Evolutionary conservation across 2,888 invertebrate species (phyloP).

Genomic region (Vanessa cardui): DNA sequence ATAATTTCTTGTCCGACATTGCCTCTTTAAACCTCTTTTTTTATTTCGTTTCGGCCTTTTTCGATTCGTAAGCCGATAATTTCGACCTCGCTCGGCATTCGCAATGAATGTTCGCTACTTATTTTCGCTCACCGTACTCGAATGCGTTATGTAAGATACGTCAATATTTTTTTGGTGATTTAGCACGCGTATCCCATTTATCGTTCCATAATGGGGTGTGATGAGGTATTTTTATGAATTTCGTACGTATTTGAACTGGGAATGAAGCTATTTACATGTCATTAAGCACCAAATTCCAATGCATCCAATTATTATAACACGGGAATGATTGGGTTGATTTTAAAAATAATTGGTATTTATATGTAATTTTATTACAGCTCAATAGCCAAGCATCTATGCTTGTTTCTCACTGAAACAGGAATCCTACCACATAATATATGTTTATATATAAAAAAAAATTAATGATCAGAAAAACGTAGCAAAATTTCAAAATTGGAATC

Average conservation of each 20-base stretch:
- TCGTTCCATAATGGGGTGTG: constrained; percentile 63
- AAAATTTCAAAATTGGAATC: too few relatives aligned
- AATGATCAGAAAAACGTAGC: too few relatives aligned
- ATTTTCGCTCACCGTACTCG: constrained; percentile 48
- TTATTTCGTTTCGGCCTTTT: constrained; percentile 62
- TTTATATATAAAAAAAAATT: too few relatives aligned
- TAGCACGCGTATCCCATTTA: constrained; percentile 49
- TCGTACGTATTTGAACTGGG: constrained; percentile 4
- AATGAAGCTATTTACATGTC: constrained; percentile 19
- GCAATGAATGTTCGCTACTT: constrained; percentile 61
- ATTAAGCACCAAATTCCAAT: neutral
- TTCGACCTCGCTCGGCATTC: constrained; percentile 57
- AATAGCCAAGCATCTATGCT: too few relatives aligned
- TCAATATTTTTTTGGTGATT: constrained; percentile 19
- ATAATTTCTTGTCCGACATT: constrained; percentile 73
- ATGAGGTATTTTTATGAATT: constrained; percentile 57
- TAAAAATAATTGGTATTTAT: too few relatives aligned
- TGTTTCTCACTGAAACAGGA: too few relatives aligned
- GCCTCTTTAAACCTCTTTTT: constrained; percentile 44
- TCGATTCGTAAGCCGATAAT: constrained; percentile 69
- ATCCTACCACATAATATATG: too few relatives aligned
- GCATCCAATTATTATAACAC: too few relatives aligned
- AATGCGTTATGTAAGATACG: constrained; percentile 50
- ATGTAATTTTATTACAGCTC: too few relatives aligned
- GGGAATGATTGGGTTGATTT: too few relatives aligned